Percentiles rank a stretch among this genome's conserved stretches.
These are phyloP conservation scores for Sylvietta virens DNA, from an alignment of 2,113 vertebrate species.

Conservation along the genomic window DNA sequence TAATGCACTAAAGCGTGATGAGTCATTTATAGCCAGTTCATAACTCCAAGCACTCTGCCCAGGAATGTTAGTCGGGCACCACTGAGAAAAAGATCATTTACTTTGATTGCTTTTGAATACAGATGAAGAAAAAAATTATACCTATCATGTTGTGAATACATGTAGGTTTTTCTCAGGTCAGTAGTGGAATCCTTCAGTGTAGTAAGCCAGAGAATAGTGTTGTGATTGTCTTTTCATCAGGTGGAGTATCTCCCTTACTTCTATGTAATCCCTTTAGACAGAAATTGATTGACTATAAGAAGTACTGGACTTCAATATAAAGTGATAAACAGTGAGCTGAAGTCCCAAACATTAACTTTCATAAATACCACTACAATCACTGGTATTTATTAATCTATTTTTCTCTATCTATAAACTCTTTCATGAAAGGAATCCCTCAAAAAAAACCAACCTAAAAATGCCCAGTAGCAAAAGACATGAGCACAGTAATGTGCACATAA, in stretches of 20 bases:
- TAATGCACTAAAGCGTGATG: neutral
- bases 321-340: neutral
- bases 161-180: neutral
- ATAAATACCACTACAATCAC: neutral
- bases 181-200: neutral
- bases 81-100: conserved; percentile 1
- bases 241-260: neutral
- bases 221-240: neutral
- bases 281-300: neutral
- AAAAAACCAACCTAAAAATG: neutral
- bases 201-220: neutral
- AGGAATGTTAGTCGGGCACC: neutral
- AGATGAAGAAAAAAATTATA: neutral
- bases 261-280: neutral
- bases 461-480: neutral
- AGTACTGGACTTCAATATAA: neutral
- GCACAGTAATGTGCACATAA: neutral
- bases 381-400: neutral
- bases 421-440: neutral
- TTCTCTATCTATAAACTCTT: neutral
- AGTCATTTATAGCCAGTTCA: conserved; percentile 6
- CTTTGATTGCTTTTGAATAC: neutral
- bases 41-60: neutral
- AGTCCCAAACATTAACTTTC: neutral
- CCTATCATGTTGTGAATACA: neutral